Conservation (phyloP, 2,888 invertebrate genomes). For the Drosophila picticornis region DNA sequence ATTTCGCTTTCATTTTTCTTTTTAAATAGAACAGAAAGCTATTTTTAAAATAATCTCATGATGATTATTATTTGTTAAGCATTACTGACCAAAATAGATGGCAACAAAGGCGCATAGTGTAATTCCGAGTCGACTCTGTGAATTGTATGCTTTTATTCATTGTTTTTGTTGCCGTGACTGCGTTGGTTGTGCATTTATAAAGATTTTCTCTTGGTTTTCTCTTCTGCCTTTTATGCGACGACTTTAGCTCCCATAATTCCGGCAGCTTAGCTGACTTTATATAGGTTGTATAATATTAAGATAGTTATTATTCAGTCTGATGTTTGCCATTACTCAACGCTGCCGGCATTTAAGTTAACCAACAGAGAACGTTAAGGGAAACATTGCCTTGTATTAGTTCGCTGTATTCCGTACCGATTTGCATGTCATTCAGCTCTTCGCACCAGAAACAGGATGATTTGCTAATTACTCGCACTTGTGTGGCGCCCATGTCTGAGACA, state of each 20-base stretch:
- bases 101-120: constrained; percentile 7
- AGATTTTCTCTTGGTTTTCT: constrained; percentile 27
- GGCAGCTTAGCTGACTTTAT: constrained; percentile 32
- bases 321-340: constrained; percentile 39
- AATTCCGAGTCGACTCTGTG: constrained; percentile 16
- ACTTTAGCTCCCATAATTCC: constrained; percentile 34
- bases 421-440: constrained; percentile 23
- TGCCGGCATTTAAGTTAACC: constrained; percentile 4
- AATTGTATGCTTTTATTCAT: constrained; percentile 21
- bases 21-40: background rate
- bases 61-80: constrained; percentile 8
- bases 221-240: constrained; percentile 3
- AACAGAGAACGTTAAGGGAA: background rate
- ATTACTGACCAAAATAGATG: background rate
- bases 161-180: constrained; percentile 22
- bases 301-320: constrained; percentile 53
- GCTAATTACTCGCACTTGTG: constrained; percentile 35
- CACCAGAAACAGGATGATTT: constrained; percentile 12
- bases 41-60: background rate
- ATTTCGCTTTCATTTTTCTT: background rate
- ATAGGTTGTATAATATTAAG: constrained; percentile 44
- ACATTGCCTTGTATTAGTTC: background rate
- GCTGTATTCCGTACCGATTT: constrained; percentile 5
- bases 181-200: constrained; percentile 37
- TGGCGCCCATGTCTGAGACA: background rate